Evolutionary conservation across 2,797 vertebrate species (phyloP).

Genomic region (Melanotaenia pygmaea): DNA sequence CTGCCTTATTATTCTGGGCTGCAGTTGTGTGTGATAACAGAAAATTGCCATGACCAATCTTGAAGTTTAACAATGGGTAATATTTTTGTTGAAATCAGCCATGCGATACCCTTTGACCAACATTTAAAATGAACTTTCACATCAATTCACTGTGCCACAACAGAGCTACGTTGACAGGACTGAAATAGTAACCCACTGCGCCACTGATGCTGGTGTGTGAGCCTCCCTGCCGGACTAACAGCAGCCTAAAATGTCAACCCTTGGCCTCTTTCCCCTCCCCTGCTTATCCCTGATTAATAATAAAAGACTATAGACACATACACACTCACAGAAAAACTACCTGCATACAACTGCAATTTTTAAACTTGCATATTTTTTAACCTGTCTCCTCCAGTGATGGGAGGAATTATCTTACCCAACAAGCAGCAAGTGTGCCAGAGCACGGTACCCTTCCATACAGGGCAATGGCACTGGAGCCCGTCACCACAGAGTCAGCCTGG

Average conservation of each 20-base stretch:
- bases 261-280: conserved; percentile 45
- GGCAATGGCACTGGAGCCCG: conserved; percentile 38
- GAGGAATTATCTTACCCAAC: conserved; percentile 49
- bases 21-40: conserved; percentile 6
- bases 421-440: conserved; percentile 29
- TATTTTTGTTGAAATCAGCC: conserved; percentile 9
- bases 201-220: conserved; percentile 41
- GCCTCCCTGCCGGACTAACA: conserved; percentile 52
- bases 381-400: conserved; percentile 12
- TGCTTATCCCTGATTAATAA: conserved; percentile 66
- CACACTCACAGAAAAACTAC: conserved; percentile 19
- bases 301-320: conserved; percentile 44
- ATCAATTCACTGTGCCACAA: conserved; percentile 42
- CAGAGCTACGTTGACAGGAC: conserved; percentile 50
- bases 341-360: conserved; percentile 21
- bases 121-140: conserved; percentile 22
- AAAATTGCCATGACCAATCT: conserved; percentile 12
- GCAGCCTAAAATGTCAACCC: conserved; percentile 66
- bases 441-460: conserved; percentile 36
- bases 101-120: conserved; percentile 12
- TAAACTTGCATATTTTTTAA: conserved; percentile 24
- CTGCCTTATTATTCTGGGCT: conserved; percentile 17
- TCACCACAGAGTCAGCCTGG: conserved; percentile 59
- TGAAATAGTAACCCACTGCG: conserved; percentile 61
- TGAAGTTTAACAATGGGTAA: conserved; percentile 1